These are phyloP conservation scores for Seira musarum DNA, from an alignment of 2,888 invertebrate genomes.

Conservation along the genomic window DNA sequence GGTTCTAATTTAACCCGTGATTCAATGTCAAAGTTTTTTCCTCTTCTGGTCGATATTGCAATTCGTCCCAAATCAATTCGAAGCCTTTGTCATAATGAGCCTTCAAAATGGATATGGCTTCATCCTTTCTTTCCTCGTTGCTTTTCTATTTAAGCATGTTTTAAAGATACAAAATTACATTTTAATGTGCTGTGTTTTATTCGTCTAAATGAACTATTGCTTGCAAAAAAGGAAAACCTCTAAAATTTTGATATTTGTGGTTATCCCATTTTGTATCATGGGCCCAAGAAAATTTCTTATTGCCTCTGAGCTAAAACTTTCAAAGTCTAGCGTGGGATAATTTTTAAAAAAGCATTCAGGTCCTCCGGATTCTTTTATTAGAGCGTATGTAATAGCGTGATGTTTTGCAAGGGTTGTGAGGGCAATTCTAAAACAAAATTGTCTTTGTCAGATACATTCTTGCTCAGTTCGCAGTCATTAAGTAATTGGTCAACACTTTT, in stretches of 20 bases:
- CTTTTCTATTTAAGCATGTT: neutral
- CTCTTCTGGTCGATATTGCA: neutral
- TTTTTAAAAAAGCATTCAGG: slow-evolving; percentile 32
- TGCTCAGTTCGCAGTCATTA: neutral
- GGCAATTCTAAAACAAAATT: slow-evolving; percentile 33
- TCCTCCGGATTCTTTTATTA: slow-evolving; percentile 49
- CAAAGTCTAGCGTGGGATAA: slow-evolving; percentile 30
- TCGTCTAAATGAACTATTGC: neutral
- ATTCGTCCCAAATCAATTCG: neutral
- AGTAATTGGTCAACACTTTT: neutral
- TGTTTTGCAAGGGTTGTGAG: slow-evolving; percentile 53
- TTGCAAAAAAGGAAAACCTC: slow-evolving; percentile 31
- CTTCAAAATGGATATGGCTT: slow-evolving; percentile 26
- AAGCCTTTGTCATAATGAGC: slow-evolving; percentile 13
- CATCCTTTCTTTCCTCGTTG: slow-evolving; percentile 22
- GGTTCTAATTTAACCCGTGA: slow-evolving; percentile 34
- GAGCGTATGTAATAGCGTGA: slow-evolving; percentile 44
- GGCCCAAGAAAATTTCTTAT: slow-evolving; percentile 5
- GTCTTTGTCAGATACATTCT: neutral
- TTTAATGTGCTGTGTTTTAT: neutral
- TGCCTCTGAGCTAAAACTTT: slow-evolving; percentile 11
- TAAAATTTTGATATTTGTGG: slow-evolving; percentile 31
- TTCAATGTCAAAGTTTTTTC: slow-evolving; percentile 31
- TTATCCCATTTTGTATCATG: slow-evolving; percentile 12
- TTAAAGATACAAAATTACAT: neutral